Conservation (phyloP, 2,888 invertebrate species). For the Protonemura montana region DNA sequence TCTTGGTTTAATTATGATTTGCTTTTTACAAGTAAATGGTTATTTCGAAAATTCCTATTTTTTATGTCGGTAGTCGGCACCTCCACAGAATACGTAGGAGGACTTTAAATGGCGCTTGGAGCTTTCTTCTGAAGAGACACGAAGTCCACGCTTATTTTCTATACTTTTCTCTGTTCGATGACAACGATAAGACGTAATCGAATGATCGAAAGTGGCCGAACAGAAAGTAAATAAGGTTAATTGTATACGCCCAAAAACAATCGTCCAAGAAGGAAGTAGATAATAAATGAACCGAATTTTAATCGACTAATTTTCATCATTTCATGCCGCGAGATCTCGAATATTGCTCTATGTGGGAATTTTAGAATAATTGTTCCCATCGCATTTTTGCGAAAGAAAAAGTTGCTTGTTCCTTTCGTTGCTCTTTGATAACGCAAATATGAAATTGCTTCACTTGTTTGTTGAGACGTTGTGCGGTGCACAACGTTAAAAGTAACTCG, state of each 20-base stretch:
- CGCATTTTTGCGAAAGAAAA: background rate
- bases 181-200: background rate
- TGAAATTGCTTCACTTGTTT: constrained; percentile 16
- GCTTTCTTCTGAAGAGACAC: background rate
- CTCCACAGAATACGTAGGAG: background rate
- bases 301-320: constrained; percentile 13
- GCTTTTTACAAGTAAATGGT: background rate
- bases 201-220: constrained; percentile 7
- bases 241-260: constrained; percentile 25
- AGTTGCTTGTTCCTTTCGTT: constrained; percentile 19
- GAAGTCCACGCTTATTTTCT: background rate
- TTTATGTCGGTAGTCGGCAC: background rate
- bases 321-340: constrained; percentile 9
- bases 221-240: background rate
- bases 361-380: background rate
- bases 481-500: background rate
- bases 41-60: background rate
- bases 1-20: background rate
- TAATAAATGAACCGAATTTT: background rate
- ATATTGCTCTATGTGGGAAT: background rate
- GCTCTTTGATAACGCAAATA: background rate
- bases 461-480: background rate
- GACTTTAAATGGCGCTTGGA: background rate
- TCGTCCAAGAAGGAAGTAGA: constrained; percentile 16
- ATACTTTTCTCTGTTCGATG: background rate